Base-by-base conservation (phyloP, 1,140 invertebrate species). In the Drosophila sucinea region DNA sequence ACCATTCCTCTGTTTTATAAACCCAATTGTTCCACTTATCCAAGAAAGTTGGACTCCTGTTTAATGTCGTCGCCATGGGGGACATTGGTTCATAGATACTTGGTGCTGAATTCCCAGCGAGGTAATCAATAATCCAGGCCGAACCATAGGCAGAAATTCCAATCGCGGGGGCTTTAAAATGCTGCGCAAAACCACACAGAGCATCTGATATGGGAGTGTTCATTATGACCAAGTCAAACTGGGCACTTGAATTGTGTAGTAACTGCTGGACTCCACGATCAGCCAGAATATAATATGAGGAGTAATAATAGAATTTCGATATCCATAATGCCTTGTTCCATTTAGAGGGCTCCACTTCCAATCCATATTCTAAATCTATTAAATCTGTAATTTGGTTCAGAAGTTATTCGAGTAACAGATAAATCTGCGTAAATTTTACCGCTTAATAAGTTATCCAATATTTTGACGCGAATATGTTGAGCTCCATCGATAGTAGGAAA, bases 21-120 rank as follows among this genome's bases (percentile, higher is more conserved):
- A 81, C 33, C 69, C 79, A 73, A 60, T 94, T 94, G 5, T 64
- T 25, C 72, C 65, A 76, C 65, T 93, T 82, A 61, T 94, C 79
- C 1, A 61, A 62, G 33, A 94, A 77, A 23, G 66, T 87, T 89
- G 93, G 92, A 0, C 81, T 67, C 1, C 74, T 25, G 7, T 2
- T 51, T 8, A n/a, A 77, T 0, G 90, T 67, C 54, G 78, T 92
- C 3, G 73, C 56, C 7, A 76, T 33, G 0, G 91, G 79, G 0
- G 82, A 57, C 66, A 92, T 80, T 0, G 92, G 91, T 11, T 92
- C 83, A 35, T 92, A 93, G 0, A 89, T 40, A 55, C 84, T 92
- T 0, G 90, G 80, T n/a, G 92, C 86, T 1, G 64, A 74, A n/a
- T 89, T 84, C 0, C 84, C 84, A 0, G 67, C 84, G 10, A 89